Evolutionary conservation across 2,797 vertebrate species (phyloP), one percentile per base, ranked within the genome.

Genomic region (Adrianichthys oophorus): DNA sequence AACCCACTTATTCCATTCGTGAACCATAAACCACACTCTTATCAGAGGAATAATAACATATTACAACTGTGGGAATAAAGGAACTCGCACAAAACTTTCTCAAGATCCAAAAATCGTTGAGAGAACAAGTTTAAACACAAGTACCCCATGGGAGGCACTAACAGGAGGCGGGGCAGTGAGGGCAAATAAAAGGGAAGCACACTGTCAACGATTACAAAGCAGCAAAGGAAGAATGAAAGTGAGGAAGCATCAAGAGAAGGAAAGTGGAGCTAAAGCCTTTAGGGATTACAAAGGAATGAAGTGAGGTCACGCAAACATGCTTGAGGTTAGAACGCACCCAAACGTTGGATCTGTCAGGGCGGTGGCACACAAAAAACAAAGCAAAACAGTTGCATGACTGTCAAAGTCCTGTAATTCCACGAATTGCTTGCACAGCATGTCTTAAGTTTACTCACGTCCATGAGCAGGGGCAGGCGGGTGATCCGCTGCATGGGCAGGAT

Each of bases 401-500:
- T 41, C 66, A 75, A 32, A 68, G 55, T 65, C 45, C 62, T 53
- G 43, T 29, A 3, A 74, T 79, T 80, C 71, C 44, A 52, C 50
- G 52, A 59, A 16, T 46, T 18, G 14, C 18, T 56, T 32, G 69
- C 65, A 57, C 72, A 68, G 56, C 29, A 17, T 15, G 53, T 48
- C 43, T 47, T 56, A 16, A 42, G 0, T 40, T 43, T 21, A 86
- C 96, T 98, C 90, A 99, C 97, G 62, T 99, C 97, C 94, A 99
- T 95, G 56, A 98, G 91, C n/a, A 99, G 79, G 2, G 97, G 97
- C 15, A 99, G 94, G 0, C 97, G 95, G 0, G 97, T 99, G 72
- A 98, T 95, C 42, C 97, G 94, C 90, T 99, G 97, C 97, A 99
- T 99, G 73, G 97, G 97, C 41, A 98, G 95, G 65, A 99, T 99